Conservation (phyloP, 2,888 invertebrate genomes). For the Ophion slaviceki region DNA sequence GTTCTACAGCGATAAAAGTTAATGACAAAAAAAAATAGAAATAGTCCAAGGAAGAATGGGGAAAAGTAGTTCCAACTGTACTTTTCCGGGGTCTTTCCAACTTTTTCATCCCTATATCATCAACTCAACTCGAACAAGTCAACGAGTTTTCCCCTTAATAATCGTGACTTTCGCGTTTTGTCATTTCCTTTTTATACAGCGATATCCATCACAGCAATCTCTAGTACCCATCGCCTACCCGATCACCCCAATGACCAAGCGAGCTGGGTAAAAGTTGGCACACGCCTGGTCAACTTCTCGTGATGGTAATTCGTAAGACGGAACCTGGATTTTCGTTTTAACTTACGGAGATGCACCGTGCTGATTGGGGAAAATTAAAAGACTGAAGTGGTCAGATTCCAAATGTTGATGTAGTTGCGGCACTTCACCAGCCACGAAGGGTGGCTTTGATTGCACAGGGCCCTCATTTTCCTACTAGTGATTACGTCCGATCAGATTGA, state of each 20-base stretch:
- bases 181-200: conserved; percentile 14
- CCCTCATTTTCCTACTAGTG: not conserved
- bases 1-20: conserved; percentile 24
- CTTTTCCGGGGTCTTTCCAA: not conserved
- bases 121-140: conserved; percentile 21
- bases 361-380: no score
- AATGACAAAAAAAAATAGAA: conserved; percentile 8
- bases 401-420: no score
- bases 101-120: conserved; percentile 17
- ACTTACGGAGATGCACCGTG: no score
- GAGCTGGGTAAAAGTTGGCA: no score
- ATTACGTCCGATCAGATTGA: conserved; percentile 5
- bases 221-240: not conserved
- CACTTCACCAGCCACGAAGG: no score
- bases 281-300: not conserved
- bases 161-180: not conserved
- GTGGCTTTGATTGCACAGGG: no score
- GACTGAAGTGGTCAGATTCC: no score
- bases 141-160: conserved; percentile 15
- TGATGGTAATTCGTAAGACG: not conserved
- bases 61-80: not conserved
- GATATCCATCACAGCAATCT: not conserved
- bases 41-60: conserved; percentile 5
- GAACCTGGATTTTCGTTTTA: no score
- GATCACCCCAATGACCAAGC: not conserved